These are phyloP conservation scores for Clostera curtula DNA, from an alignment of 2,888 invertebrate genomes.

Conservation along the genomic window DNA sequence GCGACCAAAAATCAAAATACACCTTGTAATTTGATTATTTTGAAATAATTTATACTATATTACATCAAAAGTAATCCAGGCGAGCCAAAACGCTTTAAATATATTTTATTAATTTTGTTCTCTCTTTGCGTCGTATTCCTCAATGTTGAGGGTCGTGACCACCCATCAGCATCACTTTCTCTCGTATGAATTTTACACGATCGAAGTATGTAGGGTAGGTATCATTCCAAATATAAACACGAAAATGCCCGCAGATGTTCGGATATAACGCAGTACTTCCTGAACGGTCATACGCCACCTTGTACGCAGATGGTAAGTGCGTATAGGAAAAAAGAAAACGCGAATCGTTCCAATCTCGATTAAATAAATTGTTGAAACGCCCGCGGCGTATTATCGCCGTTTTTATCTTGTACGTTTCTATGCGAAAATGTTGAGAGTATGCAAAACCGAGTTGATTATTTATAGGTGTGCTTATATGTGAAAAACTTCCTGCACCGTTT, in stretches of 20 bases:
- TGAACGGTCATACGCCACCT: slow-evolving; percentile 52
- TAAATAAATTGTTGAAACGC: slow-evolving; percentile 62
- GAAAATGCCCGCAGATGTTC: slow-evolving; percentile 1
- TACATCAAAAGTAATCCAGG: too few species aligned
- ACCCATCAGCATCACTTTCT: too few species aligned
- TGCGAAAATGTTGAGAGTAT: slow-evolving; percentile 53
- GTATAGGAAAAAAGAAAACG: slow-evolving; percentile 27
- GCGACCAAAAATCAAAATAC: too few species aligned
- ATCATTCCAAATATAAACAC: too few species aligned
- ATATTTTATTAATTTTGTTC: too few species aligned
- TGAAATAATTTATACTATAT: too few species aligned
- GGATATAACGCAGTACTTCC: slow-evolving; percentile 36
- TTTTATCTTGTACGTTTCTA: slow-evolving; percentile 55
- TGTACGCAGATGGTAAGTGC: slow-evolving; percentile 48
- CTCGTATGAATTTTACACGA: too few species aligned
- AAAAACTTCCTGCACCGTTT: slow-evolving; percentile 36
- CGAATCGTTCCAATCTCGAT: slow-evolving; percentile 41
- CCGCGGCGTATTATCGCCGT: slow-evolving; percentile 41
- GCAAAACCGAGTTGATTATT: slow-evolving; percentile 53
- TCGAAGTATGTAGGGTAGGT: too few species aligned
- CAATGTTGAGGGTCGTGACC: too few species aligned
- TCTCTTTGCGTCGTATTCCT: too few species aligned
- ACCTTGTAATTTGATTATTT: too few species aligned
- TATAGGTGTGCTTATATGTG: slow-evolving; percentile 38
- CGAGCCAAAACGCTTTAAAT: too few species aligned